Percentiles rank a stretch among this genome's conserved stretches.
Evolutionary conservation across 2,888 invertebrate genomes (phyloP).

Genomic region (Arge pagana): DNA sequence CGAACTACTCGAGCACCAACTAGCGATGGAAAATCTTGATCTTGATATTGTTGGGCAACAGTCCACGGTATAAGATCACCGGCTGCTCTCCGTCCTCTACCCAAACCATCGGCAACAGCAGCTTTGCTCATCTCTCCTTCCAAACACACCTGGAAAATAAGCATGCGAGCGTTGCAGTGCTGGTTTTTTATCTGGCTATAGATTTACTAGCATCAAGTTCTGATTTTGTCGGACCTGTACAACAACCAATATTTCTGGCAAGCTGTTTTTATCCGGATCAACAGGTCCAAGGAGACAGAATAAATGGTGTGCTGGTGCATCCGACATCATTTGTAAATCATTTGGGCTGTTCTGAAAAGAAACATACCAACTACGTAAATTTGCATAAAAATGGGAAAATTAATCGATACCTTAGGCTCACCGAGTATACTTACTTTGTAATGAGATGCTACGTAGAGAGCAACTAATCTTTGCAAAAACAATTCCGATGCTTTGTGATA

Average conservation of each 20-base stretch:
- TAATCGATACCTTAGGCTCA: background rate
- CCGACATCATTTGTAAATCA: slow-evolving; percentile 97
- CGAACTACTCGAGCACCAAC: slow-evolving; percentile 91
- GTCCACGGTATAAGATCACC: slow-evolving; percentile 99
- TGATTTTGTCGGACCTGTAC: slow-evolving; percentile 82
- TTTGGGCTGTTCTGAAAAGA: slow-evolving; percentile 87
- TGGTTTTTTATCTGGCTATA: no score
- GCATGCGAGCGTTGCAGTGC: background rate
- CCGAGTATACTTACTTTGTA: slow-evolving; percentile 75
- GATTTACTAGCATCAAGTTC: slow-evolving; percentile 14
- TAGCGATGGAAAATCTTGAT: slow-evolving; percentile 89
- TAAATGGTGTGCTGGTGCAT: slow-evolving; percentile 97
- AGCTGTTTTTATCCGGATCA: slow-evolving; percentile 67
- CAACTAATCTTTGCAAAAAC: slow-evolving; percentile 89
- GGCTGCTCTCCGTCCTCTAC: slow-evolving; percentile 86
- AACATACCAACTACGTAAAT: slow-evolving; percentile 15
- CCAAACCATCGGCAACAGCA: slow-evolving; percentile 76
- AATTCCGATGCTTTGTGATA: slow-evolving; percentile 92
- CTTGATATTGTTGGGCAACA: slow-evolving; percentile 93
- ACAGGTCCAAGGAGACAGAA: slow-evolving; percentile 93
- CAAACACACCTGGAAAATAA: slow-evolving; percentile 62
- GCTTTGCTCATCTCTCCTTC: slow-evolving; percentile 75
- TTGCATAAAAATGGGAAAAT: background rate
- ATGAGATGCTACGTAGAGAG: slow-evolving; percentile 96
- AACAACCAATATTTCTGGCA: slow-evolving; percentile 94